Percentiles rank a stretch among this genome's conserved stretches.
Evolutionary conservation across 2,797 vertebrate species (phyloP).

Genomic region (Bufotes viridis): DNA sequence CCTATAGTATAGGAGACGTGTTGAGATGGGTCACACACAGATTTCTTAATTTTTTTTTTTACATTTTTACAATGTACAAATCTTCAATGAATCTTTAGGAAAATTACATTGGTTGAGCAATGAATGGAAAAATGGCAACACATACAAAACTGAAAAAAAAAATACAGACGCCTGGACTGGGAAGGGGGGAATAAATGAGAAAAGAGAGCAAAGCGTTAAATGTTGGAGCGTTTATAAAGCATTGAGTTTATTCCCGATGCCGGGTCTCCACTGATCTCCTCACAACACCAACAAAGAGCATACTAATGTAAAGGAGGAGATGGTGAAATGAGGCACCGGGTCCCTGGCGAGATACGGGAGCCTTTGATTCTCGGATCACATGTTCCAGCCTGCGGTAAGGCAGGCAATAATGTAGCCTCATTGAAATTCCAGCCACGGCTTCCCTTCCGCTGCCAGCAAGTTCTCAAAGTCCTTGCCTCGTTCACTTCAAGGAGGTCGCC

Average conservation of each 20-base stretch:
- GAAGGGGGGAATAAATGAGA: background rate
- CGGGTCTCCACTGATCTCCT: background rate
- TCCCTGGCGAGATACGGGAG: background rate
- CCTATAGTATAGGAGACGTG: too few relatives aligned
- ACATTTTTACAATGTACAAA: background rate
- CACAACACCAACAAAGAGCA: slow-evolving; percentile 23
- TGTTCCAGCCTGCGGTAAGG: slow-evolving; percentile 13
- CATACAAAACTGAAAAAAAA: background rate
- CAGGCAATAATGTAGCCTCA: background rate
- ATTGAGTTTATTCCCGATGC: background rate
- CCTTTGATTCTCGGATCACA: slow-evolving; percentile 31
- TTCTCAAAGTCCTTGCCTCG: slow-evolving; percentile 29
- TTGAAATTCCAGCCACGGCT: slow-evolving; percentile 48
- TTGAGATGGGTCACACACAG: too few relatives aligned
- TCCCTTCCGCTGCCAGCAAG: slow-evolving; percentile 12
- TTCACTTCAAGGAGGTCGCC: slow-evolving; percentile 23
- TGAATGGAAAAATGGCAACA: background rate
- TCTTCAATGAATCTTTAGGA: background rate
- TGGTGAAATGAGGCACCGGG: background rate
- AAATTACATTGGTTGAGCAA: background rate
- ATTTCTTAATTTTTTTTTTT: too few relatives aligned
- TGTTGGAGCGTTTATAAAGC: background rate
- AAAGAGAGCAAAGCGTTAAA: background rate
- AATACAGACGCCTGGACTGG: background rate
- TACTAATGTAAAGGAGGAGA: slow-evolving; percentile 19